Evolutionary conservation across 2,888 invertebrate genomes (phyloP), one percentile per base, ranked within the genome.

Genomic region (Cerastoderma edule): DNA sequence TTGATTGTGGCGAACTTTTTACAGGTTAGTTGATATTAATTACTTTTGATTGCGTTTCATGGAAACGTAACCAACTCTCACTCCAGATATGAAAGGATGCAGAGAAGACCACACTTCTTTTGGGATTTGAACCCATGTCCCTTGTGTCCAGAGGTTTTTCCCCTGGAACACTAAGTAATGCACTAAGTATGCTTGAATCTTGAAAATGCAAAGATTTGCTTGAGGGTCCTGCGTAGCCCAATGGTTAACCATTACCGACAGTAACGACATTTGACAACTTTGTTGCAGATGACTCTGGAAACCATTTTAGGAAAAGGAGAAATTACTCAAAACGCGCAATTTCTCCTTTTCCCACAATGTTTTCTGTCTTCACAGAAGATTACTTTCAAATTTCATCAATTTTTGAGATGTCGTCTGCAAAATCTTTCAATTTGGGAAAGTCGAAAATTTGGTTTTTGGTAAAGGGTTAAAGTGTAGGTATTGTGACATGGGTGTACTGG

Each of bases 331-430:
- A 28, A 30, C n/a, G 28, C 27, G 56, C 30, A 56, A 28, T 56
- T 56, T 56, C 56, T 56, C n/a, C 56, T 56, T 56, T 56, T 56
- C 30, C 56, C 56, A 16, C 22, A 5, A 22, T n/a, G 16, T 19
- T 5, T n/a, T 5, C 16, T 10, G 48, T 48, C 48, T 48, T 5
- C 53, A 53, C 13, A 5, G n/a, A 10, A 5, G 16, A 19, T 10
- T 19, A 19, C 48, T 48, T 19, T 48, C n/a, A 19, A 19, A 10
- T n/a, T 5, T 5, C n/a, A 5, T 10, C 22, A 10, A 19, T n/a
- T 5, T n/a, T 10, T 6, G 5, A 48, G 22, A 19, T 19, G n/a
- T 5, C 10, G n/a, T 5, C 5, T 6, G 5, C 6, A 48, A 48
- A 48, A 6, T 10, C 5, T n/a, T 5, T 5, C 16, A 48, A n/a